Evolutionary conservation across 2,888 invertebrate genomes (phyloP).

Genomic region (Ormyrus rosae): DNA sequence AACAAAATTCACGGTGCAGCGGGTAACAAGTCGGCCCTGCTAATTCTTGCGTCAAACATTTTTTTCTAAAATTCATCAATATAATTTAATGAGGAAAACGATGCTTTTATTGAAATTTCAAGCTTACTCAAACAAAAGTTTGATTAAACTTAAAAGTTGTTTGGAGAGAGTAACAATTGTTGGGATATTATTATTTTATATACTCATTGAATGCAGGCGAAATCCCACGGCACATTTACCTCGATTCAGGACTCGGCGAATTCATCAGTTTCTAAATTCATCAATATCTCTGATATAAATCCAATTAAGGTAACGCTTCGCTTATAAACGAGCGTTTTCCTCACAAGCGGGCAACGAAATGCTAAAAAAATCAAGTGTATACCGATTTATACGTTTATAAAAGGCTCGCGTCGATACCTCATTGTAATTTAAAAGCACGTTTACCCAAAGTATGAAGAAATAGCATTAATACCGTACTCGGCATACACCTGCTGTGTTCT

Average conservation of each 20-base stretch:
- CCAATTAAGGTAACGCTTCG: slow-evolving; percentile 37
- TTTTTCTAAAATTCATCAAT: too few relatives aligned
- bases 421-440: slow-evolving; percentile 41
- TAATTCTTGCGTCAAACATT: too few relatives aligned
- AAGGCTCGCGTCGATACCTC: slow-evolving; percentile 15
- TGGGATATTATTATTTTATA: too few relatives aligned
- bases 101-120: too few relatives aligned
- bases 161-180: too few relatives aligned
- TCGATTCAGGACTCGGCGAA: slow-evolving; percentile 12
- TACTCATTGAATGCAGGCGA: not conserved
- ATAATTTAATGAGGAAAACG: too few relatives aligned
- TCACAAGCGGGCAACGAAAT: slow-evolving; percentile 3
- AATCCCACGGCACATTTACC: slow-evolving; percentile 10
- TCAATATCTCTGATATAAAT: slow-evolving; percentile 40
- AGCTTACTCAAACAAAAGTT: too few relatives aligned
- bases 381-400: not conserved
- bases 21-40: slow-evolving; percentile 18
- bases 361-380: too few relatives aligned
- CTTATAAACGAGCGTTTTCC: slow-evolving; percentile 17
- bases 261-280: slow-evolving; percentile 25
- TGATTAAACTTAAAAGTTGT: too few relatives aligned
- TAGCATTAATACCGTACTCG: not conserved
- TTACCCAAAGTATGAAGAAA: slow-evolving; percentile 36
- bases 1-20: slow-evolving; percentile 32
- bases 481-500: not conserved